phyloP scores from a whole-genome alignment of 2,113 vertebrate genomes.

The Perognathus longimembris region DNA sequence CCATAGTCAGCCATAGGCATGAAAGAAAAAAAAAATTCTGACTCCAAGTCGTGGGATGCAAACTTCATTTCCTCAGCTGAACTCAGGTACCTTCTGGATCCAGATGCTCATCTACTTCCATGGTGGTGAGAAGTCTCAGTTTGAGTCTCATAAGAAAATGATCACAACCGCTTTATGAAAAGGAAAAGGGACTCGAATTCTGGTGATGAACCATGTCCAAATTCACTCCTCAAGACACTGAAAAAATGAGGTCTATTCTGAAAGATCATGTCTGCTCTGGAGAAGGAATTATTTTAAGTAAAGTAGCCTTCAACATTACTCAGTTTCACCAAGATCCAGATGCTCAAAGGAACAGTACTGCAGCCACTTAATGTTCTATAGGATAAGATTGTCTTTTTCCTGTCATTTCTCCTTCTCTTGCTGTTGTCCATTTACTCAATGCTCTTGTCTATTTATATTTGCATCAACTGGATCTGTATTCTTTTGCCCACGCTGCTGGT shows the following conservation, averaged over 20 bases:
- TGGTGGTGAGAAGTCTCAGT: neutral
- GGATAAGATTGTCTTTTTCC: conserved; percentile 41
- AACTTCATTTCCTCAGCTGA: conserved; percentile 74
- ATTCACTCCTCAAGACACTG: conserved; percentile 43
- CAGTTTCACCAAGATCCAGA: conserved; percentile 35
- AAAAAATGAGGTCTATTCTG: conserved; percentile 30
- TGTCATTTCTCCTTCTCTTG: neutral
- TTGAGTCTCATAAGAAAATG: neutral
- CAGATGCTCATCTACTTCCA: neutral
- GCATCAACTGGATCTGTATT: neutral
- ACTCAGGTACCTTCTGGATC: conserved; percentile 30
- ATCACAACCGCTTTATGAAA: neutral
- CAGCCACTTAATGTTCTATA: conserved; percentile 45
- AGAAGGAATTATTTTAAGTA: conserved; percentile 51
- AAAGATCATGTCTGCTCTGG: conserved; percentile 8
- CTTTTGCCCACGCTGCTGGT: neutral
- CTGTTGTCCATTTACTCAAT: conserved; percentile 43
- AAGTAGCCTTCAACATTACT: conserved; percentile 48
- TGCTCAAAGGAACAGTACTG: conserved; percentile 32
- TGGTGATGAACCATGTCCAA: conserved; percentile 34
- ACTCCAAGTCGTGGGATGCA: conserved; percentile 59
- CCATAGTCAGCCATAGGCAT: conserved; percentile 67
- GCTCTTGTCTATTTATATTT: conserved; percentile 40
- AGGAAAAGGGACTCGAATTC: conserved; percentile 16
- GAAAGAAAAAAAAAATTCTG: conserved; percentile 59